These are phyloP conservation scores for Semibalanus balanoides DNA, from an alignment of 1,140 invertebrate species.

Conservation along the genomic window DNA sequence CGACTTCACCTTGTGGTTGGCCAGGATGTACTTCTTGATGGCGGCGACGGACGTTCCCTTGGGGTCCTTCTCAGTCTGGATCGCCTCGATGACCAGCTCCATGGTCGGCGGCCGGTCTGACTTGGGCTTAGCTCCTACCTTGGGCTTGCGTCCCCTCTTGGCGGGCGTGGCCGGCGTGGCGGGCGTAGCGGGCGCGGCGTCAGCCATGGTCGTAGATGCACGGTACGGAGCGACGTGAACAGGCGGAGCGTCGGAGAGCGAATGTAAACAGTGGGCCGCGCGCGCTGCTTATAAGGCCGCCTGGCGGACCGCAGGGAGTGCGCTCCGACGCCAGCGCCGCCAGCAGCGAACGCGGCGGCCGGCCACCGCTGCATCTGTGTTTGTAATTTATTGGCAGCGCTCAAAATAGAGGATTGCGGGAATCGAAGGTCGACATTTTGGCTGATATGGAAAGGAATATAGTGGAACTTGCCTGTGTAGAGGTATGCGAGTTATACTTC, in stretches of 20 bases:
- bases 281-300: not conserved
- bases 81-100: conserved; percentile 22
- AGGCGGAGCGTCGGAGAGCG: not conserved
- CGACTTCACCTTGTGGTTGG: conserved; percentile 21
- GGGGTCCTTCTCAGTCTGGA: conserved; percentile 19
- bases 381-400: not conserved
- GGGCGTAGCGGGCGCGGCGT: conserved; percentile 14
- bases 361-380: not conserved
- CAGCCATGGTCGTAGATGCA: not conserved
- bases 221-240: not conserved
- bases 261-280: not conserved
- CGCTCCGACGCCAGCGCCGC: conserved; percentile 15
- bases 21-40: conserved; percentile 21
- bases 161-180: conserved; percentile 18
- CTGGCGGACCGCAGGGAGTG: conserved; percentile 7
- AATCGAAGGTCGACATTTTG: too few species aligned
- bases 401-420: too few species aligned
- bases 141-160: conserved; percentile 19
- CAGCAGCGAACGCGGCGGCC: conserved; percentile 13
- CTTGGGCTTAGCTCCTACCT: conserved; percentile 15
- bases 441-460: not conserved
- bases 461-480: not conserved
- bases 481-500: not conserved
- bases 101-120: conserved; percentile 23
- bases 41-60: conserved; percentile 19